These are phyloP conservation scores for Montipora sp. DNA, from an alignment of 64 coral and sea anemone species.

Conservation along the genomic window DNA sequence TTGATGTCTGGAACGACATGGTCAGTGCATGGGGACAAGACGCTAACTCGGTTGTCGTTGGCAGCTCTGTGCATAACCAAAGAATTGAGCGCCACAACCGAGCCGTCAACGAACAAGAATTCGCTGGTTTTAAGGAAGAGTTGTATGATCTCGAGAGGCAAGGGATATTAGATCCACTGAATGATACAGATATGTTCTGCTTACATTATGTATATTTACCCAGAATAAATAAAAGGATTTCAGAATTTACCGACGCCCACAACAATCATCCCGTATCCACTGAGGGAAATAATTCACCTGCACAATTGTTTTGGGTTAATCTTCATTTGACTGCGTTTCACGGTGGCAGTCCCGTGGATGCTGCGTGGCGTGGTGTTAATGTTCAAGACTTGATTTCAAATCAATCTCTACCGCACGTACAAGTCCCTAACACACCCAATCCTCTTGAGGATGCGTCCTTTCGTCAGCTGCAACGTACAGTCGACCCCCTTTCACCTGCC, in stretches of 20 bases:
- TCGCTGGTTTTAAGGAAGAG: conserved; percentile 32
- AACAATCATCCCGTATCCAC: conserved; percentile 71
- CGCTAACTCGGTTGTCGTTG: conserved; percentile 17
- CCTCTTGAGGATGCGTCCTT: neutral
- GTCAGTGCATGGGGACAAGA: conserved; percentile 2
- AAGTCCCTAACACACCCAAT: neutral
- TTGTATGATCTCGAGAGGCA: conserved; percentile 62
- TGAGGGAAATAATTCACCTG: conserved; percentile 37
- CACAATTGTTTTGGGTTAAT: conserved; percentile 45
- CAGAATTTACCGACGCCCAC: conserved; percentile 52
- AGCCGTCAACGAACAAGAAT: conserved; percentile 38
- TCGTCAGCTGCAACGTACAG: neutral
- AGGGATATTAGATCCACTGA: conserved; percentile 52
- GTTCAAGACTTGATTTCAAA: neutral
- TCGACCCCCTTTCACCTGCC: neutral
- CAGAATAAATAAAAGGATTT: conserved; percentile 51
- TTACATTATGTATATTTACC: conserved; percentile 66
- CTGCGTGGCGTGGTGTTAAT: neutral
- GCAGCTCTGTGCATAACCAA: conserved; percentile 70
- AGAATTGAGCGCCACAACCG: conserved; percentile 67
- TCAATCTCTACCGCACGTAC: neutral
- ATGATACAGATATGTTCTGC: conserved; percentile 68
- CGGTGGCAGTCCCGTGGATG: neutral
- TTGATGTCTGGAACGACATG: conserved; percentile 66
- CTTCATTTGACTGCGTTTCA: neutral